Conservation (phyloP, 2,113 vertebrate species). For the Dissostichus mawsoni region DNA sequence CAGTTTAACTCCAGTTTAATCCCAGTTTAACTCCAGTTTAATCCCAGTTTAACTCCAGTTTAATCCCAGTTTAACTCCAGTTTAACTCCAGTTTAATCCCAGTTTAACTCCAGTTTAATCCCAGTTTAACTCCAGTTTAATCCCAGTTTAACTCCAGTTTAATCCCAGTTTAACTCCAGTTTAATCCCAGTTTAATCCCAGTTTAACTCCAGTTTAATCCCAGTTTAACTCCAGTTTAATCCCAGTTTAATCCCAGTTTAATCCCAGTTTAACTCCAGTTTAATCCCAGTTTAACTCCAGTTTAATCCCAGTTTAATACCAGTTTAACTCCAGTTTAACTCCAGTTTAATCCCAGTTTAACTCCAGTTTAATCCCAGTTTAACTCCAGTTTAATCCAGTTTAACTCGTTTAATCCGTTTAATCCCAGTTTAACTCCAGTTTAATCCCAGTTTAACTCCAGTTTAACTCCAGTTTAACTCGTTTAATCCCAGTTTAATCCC, state of each 20-base stretch:
- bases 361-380: background rate
- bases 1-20: background rate
- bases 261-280: background rate
- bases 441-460: background rate
- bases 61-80: no score
- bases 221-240: no score
- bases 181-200: no score
- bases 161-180: background rate
- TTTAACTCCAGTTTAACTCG: background rate
- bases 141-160: no score
- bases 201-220: background rate
- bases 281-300: background rate
- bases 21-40: no score
- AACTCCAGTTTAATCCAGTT: background rate
- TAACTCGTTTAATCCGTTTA: background rate
- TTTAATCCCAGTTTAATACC: background rate
- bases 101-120: no score
- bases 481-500: background rate
- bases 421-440: background rate
- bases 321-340: background rate
- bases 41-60: no score
- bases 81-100: no score
- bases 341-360: background rate
- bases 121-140: no score
- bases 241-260: background rate